Evolutionary conservation across 1,140 invertebrate genomes (phyloP).

Genomic region (Eumeta japonica): DNA sequence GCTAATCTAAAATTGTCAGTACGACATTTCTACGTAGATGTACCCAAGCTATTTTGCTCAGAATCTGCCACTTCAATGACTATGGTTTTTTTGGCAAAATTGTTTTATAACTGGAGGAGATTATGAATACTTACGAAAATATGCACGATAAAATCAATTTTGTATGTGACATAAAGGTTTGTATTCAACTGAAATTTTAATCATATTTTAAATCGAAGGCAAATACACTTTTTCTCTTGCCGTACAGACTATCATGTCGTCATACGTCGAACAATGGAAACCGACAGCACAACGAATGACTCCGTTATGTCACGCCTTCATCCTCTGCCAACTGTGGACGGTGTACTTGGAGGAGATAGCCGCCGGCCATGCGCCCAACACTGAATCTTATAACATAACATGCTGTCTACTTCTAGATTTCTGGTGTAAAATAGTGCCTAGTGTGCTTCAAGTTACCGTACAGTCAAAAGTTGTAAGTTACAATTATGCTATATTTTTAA

Average conservation of each 20-base stretch:
- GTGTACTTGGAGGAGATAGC: constrained; percentile 94
- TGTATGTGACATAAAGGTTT: no score
- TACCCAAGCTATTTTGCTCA: no score
- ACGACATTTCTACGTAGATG: no score
- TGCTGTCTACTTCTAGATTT: constrained; percentile 93
- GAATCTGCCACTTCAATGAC: no score
- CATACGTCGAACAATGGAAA: constrained; percentile 95
- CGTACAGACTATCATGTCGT: constrained; percentile 80
- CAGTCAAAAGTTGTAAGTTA: constrained; percentile 85
- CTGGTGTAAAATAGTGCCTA: constrained; percentile 97
- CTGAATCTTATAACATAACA: constrained; percentile 70
- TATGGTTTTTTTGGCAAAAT: no score
- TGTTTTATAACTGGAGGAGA: no score
- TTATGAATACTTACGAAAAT: no score
- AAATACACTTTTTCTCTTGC: no score
- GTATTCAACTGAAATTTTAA: no score
- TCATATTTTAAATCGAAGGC: no score
- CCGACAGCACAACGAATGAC: constrained; percentile 90
- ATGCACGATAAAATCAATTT: no score
- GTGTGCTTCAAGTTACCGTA: constrained; percentile 88
- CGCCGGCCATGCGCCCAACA: constrained; percentile 63
- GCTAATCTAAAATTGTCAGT: no score
- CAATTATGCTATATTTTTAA: not conserved
- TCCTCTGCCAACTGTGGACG: constrained; percentile 92
- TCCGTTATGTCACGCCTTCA: constrained; percentile 79